phyloP scores from a whole-genome alignment of 2,113 vertebrate species.

The Cryptotis parvus region DNA sequence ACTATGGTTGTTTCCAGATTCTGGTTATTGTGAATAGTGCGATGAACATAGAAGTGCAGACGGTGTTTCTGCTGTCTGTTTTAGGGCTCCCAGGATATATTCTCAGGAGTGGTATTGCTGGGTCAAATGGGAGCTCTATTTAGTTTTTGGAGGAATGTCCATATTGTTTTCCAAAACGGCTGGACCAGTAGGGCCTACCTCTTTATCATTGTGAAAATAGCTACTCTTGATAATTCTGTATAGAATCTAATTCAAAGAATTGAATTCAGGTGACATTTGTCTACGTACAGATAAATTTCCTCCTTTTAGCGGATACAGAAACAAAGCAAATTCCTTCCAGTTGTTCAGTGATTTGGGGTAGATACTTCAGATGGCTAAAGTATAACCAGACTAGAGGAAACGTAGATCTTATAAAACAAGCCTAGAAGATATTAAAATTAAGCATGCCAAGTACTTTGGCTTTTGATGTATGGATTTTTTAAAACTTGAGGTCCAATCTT shows the following conservation, averaged over 20 bases:
- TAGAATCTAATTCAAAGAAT: neutral
- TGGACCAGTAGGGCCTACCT: neutral
- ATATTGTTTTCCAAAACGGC: too few relatives aligned
- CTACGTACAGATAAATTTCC: neutral
- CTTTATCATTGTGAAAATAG: conserved; percentile 15
- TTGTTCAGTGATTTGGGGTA: conserved; percentile 14
- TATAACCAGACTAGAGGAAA: neutral
- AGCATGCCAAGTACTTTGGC: too few relatives aligned
- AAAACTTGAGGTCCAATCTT: conserved; percentile 43
- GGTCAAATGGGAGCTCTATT: too few relatives aligned
- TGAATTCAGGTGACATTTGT: neutral
- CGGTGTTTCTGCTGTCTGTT: too few relatives aligned
- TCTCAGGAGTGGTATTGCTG: too few relatives aligned
- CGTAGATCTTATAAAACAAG: neutral
- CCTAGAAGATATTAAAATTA: neutral
- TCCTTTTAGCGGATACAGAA: neutral
- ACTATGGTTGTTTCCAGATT: too few relatives aligned
- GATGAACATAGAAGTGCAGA: too few relatives aligned
- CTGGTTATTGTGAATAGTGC: too few relatives aligned
- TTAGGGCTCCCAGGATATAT: too few relatives aligned
- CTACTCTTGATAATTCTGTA: conserved; percentile 11
- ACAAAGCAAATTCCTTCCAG: neutral
- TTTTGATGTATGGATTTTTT: neutral
- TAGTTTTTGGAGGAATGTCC: too few relatives aligned
- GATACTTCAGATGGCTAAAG: neutral